phyloP scores from a whole-genome alignment of 92 coral and sea anemone species.

The Umimayanthus kanabou region DNA sequence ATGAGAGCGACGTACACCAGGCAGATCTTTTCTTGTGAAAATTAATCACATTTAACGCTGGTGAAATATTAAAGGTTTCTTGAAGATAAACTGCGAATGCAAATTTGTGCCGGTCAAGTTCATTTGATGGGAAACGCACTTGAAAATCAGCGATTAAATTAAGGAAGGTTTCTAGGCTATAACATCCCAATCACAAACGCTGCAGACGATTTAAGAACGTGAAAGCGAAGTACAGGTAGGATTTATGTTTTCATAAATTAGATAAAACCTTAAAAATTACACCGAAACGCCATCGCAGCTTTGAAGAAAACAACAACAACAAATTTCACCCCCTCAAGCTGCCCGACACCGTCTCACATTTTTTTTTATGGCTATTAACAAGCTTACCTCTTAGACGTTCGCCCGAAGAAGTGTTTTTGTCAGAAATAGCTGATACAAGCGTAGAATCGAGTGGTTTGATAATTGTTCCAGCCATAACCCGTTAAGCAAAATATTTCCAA shows the following conservation, averaged over 20 bases:
- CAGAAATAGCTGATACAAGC: background rate
- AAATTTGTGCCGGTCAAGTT: constrained; percentile 1
- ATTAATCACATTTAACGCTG: background rate
- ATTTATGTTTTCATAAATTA: background rate
- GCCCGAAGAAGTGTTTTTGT: background rate
- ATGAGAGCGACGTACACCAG: too few relatives aligned
- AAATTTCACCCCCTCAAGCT: background rate
- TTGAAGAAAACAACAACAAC: background rate
- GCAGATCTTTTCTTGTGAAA: constrained; percentile 6
- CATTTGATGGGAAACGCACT: background rate
- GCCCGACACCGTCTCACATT: background rate
- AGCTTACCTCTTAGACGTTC: constrained; percentile 11
- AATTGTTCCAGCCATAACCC: background rate
- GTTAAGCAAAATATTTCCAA: constrained; percentile 12
- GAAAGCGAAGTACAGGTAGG: background rate
- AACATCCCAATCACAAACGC: background rate
- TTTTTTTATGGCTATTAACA: background rate
- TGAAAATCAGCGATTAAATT: background rate
- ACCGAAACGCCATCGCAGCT: background rate
- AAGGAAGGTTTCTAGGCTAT: background rate
- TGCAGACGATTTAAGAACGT: background rate
- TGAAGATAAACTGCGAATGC: background rate
- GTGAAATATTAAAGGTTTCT: background rate
- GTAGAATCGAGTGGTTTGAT: background rate
- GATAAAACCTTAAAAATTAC: background rate